Conservation (phyloP, 1,140 invertebrate species). For the Anoplophora glabripennis region DNA sequence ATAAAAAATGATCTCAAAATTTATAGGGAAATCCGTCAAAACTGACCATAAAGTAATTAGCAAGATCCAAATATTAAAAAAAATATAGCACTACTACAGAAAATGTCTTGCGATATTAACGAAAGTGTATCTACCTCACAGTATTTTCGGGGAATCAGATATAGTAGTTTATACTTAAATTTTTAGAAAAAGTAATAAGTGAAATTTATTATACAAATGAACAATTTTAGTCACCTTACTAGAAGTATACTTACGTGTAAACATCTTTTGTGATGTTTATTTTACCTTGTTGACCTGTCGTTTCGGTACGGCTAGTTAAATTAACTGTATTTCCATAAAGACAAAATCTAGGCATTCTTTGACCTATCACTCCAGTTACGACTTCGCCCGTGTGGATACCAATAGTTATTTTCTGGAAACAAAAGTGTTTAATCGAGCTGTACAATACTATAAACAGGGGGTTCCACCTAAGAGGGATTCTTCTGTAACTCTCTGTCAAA, state of each 20-base stretch:
- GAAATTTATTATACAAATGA: not conserved
- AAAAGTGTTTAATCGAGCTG: no score
- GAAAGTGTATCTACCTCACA: not conserved
- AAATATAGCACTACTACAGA: no score
- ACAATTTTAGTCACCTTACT: not conserved
- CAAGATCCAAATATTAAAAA: no score
- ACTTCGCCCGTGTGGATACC: slow-evolving; percentile 96
- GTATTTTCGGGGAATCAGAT: not conserved
- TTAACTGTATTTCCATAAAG: slow-evolving; percentile 97
- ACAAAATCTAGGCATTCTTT: slow-evolving; percentile 96
- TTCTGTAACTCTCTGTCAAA: no score
- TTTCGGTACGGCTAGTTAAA: slow-evolving; percentile 91
- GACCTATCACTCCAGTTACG: slow-evolving; percentile 94
- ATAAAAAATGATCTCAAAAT: no score
- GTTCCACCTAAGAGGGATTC: no score
- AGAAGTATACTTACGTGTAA: slow-evolving; percentile 77
- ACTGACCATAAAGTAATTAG: not conserved
- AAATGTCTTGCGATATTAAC: no score
- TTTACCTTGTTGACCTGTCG: slow-evolving; percentile 83
- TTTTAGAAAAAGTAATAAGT: not conserved
- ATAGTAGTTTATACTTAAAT: not conserved
- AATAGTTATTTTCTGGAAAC: slow-evolving; percentile 83
- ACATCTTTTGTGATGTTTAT: slow-evolving; percentile 95
- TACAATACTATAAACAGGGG: no score
- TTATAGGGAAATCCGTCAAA: not conserved